Percentiles rank a stretch among this genome's conserved stretches.
phyloP scores from a whole-genome alignment of 64 coral and sea anemone genomes.

The Montipora capricornis region DNA sequence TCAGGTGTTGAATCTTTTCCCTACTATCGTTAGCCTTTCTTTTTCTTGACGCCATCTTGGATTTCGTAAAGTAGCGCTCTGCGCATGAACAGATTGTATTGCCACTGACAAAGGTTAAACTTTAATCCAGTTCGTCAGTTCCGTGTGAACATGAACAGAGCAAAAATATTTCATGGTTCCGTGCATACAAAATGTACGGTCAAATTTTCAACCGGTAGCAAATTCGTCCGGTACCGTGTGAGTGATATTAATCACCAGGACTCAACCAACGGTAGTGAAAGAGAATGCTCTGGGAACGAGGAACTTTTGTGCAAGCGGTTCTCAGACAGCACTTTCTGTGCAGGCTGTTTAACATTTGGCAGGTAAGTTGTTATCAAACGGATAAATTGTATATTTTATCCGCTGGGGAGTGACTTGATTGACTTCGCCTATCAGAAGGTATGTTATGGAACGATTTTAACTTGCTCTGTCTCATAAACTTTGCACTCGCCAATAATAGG shows the following conservation, averaged over 20 bases:
- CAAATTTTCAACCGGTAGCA: too few relatives aligned
- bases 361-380: not conserved
- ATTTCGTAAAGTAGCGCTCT: too few relatives aligned
- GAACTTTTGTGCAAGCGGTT: conserved; percentile 24
- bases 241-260: conserved; percentile 18
- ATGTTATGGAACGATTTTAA: conserved; percentile 18
- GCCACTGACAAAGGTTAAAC: not conserved
- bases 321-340: conserved; percentile 3
- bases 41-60: too few relatives aligned
- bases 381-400: not conserved
- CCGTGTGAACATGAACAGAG: too few relatives aligned
- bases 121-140: too few relatives aligned
- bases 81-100: too few relatives aligned
- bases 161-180: too few relatives aligned
- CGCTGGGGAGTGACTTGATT: not conserved
- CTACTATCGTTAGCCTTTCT: too few relatives aligned
- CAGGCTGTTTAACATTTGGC: conserved; percentile 19
- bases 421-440: not conserved
- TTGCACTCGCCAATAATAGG: conserved; percentile 15
- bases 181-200: too few relatives aligned
- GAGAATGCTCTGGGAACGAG: conserved; percentile 4
- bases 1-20: too few relatives aligned
- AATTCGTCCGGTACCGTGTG: too few relatives aligned
- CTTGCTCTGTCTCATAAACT: not conserved
- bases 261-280: conserved; percentile 1